Evolutionary conservation across 2,888 invertebrate genomes (phyloP).

Genomic region (Acanthosepion esculentum): DNA sequence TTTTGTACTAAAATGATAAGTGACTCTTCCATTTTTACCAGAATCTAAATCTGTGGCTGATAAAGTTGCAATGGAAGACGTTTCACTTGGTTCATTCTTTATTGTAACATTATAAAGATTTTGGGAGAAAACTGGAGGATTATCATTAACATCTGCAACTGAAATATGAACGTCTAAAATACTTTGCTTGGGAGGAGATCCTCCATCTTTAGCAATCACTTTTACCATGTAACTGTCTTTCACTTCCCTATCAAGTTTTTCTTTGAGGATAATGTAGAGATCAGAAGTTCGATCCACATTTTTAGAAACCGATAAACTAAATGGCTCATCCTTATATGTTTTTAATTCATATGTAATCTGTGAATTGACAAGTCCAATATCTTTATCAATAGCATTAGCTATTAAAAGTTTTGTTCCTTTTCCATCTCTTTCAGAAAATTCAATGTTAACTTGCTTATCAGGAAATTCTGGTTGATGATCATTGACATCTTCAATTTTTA

Average conservation of each 20-base stretch:
- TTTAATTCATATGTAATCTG: neutral
- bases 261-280: neutral
- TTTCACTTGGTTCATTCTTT: neutral
- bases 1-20: neutral
- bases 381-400: neutral
- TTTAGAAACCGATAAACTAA: neutral
- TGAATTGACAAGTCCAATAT: neutral
- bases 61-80: neutral
- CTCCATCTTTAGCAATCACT: neutral
- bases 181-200: neutral
- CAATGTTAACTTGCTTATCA: neutral
- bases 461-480: constrained; percentile 3
- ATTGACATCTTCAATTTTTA: neutral
- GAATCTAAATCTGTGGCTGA: neutral
- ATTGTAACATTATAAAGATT: constrained; percentile 7
- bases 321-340: neutral
- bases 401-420: neutral
- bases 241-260: neutral
- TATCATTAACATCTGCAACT: neutral
- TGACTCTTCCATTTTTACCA: neutral
- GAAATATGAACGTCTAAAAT: neutral
- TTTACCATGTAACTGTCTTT: neutral
- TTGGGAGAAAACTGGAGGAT: neutral
- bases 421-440: neutral
- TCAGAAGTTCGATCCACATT: neutral